Evolutionary conservation across 2,797 vertebrate genomes (phyloP).

Genomic region (Oceanodroma leucorhoa): DNA sequence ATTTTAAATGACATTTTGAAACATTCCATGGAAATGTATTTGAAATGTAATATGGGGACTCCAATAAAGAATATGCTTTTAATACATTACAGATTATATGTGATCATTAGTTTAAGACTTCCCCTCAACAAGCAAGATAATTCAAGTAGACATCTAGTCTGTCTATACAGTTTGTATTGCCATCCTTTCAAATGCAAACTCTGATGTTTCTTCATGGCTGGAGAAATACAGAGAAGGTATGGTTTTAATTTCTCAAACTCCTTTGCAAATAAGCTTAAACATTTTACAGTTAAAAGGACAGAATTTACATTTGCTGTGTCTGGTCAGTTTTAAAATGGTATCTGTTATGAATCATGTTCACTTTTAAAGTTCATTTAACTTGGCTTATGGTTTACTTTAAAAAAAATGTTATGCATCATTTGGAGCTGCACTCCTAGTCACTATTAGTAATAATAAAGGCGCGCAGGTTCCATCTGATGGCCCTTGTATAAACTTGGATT

Average conservation of each 20-base stretch:
- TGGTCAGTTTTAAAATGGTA: constrained; percentile 67
- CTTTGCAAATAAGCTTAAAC: constrained; percentile 71
- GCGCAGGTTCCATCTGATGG: constrained; percentile 43
- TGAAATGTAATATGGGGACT: constrained; percentile 71
- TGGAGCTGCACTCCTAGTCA: constrained; percentile 33
- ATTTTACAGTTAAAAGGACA: constrained; percentile 71
- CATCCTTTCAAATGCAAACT: constrained; percentile 63
- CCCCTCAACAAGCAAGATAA: constrained; percentile 66
- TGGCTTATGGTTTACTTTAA: constrained; percentile 62
- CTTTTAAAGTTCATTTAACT: constrained; percentile 74
- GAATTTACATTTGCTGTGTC: constrained; percentile 72
- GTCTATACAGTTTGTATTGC: constrained; percentile 46
- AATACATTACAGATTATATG: constrained; percentile 73
- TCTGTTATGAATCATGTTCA: constrained; percentile 74
- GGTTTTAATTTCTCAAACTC: constrained; percentile 74
- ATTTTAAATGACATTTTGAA: constrained; percentile 70
- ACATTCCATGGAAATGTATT: constrained; percentile 73
- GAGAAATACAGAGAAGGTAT: constrained; percentile 54
- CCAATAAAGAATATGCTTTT: constrained; percentile 71
- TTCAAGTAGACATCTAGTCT: constrained; percentile 67
- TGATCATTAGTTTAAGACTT: constrained; percentile 71
- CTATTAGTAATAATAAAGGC: constrained; percentile 60
- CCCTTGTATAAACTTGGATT: constrained; percentile 55
- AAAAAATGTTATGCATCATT: constrained; percentile 62
- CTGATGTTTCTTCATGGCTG: constrained; percentile 51